These are phyloP conservation scores for Myxocyprinus asiaticus DNA, from an alignment of 2,113 vertebrate species.

Conservation along the genomic window DNA sequence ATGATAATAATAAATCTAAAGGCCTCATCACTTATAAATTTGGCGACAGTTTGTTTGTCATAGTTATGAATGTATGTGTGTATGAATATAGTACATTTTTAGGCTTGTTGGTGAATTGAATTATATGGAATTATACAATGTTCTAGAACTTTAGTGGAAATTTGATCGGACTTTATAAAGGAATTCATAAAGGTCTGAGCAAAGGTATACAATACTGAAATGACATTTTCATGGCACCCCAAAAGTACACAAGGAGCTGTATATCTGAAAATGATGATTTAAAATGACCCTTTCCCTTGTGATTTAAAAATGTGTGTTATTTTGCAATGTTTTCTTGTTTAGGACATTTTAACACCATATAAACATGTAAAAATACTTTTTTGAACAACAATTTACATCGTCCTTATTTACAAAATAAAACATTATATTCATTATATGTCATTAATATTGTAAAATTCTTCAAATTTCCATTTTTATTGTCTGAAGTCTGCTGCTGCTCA, in stretches of 20 bases:
- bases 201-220: neutral
- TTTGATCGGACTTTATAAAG: neutral
- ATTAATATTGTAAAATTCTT: neutral
- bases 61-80: neutral
- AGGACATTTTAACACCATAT: slow-evolving; percentile 58
- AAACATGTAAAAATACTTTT: slow-evolving; percentile 68
- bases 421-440: neutral
- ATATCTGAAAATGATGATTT: neutral
- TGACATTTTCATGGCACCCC: neutral
- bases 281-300: too few relatives aligned
- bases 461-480: neutral
- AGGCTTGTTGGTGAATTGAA: neutral
- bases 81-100: neutral
- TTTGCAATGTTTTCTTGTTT: neutral
- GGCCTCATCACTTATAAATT: neutral
- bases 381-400: slow-evolving; percentile 44
- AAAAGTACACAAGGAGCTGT: neutral
- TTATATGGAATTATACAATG: too few relatives aligned
- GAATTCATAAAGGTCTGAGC: neutral
- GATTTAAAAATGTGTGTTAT: neutral
- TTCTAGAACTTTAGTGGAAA: too few relatives aligned
- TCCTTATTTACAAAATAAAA: slow-evolving; percentile 34
- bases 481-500: neutral
- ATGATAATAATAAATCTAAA: neutral
- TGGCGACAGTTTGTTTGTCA: neutral